A percentile compares a stretch with the other conserved stretches of the same genome.
Conservation (phyloP, 2,113 vertebrate genomes). For the Myrmecobius fasciatus region DNA sequence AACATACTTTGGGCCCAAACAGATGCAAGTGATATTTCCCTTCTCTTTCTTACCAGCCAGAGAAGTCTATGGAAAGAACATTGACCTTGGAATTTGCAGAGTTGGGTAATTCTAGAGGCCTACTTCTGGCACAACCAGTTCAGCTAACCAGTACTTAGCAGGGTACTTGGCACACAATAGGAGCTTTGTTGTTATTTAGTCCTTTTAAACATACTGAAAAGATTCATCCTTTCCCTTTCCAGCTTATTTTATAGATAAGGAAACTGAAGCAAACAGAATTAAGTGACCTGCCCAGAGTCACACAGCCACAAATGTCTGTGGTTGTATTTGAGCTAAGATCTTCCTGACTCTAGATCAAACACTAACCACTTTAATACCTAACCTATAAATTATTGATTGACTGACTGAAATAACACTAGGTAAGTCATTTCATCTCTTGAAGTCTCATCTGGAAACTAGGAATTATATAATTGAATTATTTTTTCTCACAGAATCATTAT, state of each 20-base stretch:
- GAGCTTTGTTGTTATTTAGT: background rate
- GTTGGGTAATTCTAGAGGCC: background rate
- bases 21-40: background rate
- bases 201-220: background rate
- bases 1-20: conserved; percentile 1
- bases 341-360: background rate
- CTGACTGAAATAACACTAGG: background rate
- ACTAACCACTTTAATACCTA: background rate
- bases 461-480: background rate
- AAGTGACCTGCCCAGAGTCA: no score
- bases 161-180: background rate
- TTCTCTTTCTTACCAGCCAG: background rate
- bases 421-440: background rate
- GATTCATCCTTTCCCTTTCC: no score
- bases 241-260: background rate
- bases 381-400: background rate
- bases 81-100: background rate
- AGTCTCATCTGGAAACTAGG: background rate
- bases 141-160: background rate
- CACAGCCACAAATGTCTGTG: background rate
- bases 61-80: background rate
- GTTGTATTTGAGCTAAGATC: background rate
- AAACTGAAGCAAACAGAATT: background rate
- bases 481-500: background rate
- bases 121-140: background rate